phyloP scores from a whole-genome alignment of 2,888 invertebrate species.

The Syrphus vitripennis region DNA sequence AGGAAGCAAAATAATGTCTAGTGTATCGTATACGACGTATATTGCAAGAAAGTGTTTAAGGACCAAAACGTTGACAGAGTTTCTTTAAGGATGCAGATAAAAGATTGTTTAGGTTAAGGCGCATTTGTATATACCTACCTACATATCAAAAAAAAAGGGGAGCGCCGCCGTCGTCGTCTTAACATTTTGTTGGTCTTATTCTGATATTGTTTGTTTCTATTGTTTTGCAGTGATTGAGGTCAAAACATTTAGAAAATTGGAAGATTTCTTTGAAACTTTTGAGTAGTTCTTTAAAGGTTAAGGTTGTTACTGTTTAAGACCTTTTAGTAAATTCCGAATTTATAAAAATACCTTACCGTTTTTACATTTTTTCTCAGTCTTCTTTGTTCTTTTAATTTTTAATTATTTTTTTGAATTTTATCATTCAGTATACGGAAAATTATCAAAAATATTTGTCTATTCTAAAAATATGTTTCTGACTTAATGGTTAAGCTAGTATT shows the following conservation, averaged over 20 bases:
- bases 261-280: not conserved
- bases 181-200: conserved; percentile 2
- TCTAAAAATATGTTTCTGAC: too few species aligned
- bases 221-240: conserved; percentile 30
- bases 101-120: conserved; percentile 37
- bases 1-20: conserved; percentile 58
- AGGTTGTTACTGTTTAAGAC: too few species aligned
- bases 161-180: too few species aligned
- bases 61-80: conserved; percentile 51
- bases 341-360: too few species aligned
- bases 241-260: conserved; percentile 36
- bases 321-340: too few species aligned
- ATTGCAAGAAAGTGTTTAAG: conserved; percentile 69
- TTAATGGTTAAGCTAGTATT: too few species aligned
- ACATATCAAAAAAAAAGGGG: not conserved
- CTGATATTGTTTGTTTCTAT: not conserved
- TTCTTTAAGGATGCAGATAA: conserved; percentile 70
- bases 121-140: not conserved
- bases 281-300: not conserved
- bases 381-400: too few species aligned
- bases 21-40: too few species aligned
- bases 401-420: too few species aligned
- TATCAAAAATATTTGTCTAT: too few species aligned
- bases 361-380: too few species aligned
- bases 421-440: too few species aligned